A percentile compares a stretch with the other conserved stretches of the same genome.
These are phyloP conservation scores for Pentamera pediparva DNA, from an alignment of 53 echinoderm and acorn worm genomes.

Conservation along the genomic window DNA sequence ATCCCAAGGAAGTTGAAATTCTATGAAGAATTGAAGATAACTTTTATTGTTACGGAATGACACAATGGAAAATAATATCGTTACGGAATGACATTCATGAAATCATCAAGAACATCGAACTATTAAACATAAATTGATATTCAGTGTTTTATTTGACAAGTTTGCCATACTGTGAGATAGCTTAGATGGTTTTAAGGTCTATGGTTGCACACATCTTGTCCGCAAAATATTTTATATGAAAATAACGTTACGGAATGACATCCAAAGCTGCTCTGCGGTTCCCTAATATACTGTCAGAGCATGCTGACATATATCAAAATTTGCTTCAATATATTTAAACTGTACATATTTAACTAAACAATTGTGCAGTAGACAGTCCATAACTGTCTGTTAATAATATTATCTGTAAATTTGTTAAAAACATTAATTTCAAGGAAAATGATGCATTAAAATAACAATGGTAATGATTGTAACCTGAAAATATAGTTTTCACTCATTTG, in stretches of 20 bases:
- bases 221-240: conserved; percentile 4
- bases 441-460: neutral
- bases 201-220: neutral
- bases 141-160: conserved; percentile 8
- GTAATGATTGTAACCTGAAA: neutral
- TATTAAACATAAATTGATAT: conserved; percentile 4
- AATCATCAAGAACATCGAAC: neutral
- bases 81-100: neutral
- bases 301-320: neutral
- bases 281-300: conserved; percentile 1
- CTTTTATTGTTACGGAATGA: conserved; percentile 5
- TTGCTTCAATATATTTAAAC: conserved; percentile 7
- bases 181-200: neutral
- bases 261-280: conserved; percentile 2
- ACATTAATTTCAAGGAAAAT: neutral
- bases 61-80: conserved; percentile 1
- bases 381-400: neutral
- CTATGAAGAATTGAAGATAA: conserved; percentile 2
- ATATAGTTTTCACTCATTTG: conserved; percentile 2
- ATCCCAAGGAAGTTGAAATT: conserved; percentile 5
- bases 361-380: conserved; percentile 6
- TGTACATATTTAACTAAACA: conserved; percentile 3
- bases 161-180: neutral
- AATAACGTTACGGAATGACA: conserved; percentile 7
- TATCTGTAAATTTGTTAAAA: neutral